Conservation (phyloP, 2,113 vertebrate species). For the Salvelinus alpinus region DNA sequence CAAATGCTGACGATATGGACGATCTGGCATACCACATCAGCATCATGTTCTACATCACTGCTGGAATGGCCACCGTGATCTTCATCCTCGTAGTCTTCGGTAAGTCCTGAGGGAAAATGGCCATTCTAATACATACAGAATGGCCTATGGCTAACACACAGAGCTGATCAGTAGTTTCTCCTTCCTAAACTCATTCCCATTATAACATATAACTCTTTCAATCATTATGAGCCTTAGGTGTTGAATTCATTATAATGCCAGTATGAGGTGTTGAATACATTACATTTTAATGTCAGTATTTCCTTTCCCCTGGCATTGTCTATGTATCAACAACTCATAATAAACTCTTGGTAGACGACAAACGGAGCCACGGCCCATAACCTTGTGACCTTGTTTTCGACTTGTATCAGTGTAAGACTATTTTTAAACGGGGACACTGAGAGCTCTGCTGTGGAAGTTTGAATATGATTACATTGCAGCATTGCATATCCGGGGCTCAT, state of each 20-base stretch:
- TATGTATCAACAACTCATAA: neutral
- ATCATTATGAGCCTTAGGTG: neutral
- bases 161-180: neutral
- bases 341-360: neutral
- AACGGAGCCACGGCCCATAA: neutral
- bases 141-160: too few relatives aligned
- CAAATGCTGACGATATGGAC: constrained; percentile 81
- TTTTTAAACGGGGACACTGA: neutral
- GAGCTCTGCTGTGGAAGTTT: neutral
- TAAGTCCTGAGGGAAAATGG: constrained; percentile 67
- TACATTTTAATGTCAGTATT: neutral
- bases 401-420: neutral
- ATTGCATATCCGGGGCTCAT: neutral
- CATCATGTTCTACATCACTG: constrained; percentile 92
- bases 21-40: constrained; percentile 86
- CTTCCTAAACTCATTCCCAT: neutral
- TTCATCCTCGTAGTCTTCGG: constrained; percentile 88
- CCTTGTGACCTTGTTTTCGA: neutral
- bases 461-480: neutral
- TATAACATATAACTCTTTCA: neutral
- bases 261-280: too few relatives aligned
- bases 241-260: too few relatives aligned
- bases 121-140: neutral
- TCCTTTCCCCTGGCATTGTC: neutral
- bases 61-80: constrained; percentile 85